These are phyloP conservation scores for Micrasema longulum DNA, from an alignment of 1,140 invertebrate species.

Conservation along the genomic window DNA sequence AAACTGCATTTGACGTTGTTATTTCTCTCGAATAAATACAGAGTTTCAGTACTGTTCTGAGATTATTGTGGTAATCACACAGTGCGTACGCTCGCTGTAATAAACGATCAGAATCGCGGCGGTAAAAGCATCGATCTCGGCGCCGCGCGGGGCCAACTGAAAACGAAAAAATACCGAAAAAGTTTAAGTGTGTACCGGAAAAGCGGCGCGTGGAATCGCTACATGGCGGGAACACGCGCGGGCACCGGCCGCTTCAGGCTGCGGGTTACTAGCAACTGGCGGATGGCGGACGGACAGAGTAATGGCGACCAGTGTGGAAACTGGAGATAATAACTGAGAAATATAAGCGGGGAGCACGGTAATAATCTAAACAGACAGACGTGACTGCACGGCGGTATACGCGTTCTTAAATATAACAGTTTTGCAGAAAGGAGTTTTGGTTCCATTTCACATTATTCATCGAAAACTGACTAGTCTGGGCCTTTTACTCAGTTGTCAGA, in stretches of 20 bases:
- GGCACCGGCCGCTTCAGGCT: not conserved
- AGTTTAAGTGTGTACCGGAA: not conserved
- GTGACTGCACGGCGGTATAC: not conserved
- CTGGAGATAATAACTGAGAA: conserved; percentile 18
- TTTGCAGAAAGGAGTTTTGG: conserved; percentile 5
- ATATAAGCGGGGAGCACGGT: conserved; percentile 6
- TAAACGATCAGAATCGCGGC: conserved; percentile 17
- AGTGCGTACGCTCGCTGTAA: no score
- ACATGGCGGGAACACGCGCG: not conserved
- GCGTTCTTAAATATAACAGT: not conserved
- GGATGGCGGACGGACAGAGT: not conserved
- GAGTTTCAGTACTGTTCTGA: not conserved
- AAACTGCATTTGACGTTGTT: not conserved
- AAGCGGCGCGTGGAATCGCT: conserved; percentile 20
- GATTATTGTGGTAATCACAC: not conserved
- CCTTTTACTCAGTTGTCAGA: no score
- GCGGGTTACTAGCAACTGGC: not conserved
- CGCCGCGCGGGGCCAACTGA: not conserved
- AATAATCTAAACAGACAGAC: conserved; percentile 16
- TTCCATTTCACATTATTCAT: not conserved
- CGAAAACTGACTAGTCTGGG: no score
- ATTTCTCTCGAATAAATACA: not conserved
- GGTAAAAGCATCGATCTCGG: conserved; percentile 5
- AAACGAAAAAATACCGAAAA: not conserved
- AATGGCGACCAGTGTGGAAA: conserved; percentile 3